A percentile compares a stretch with the other conserved stretches of the same genome.
phyloP scores from a whole-genome alignment of 2,113 vertebrate species.

The Eulemur rufifrons region DNA sequence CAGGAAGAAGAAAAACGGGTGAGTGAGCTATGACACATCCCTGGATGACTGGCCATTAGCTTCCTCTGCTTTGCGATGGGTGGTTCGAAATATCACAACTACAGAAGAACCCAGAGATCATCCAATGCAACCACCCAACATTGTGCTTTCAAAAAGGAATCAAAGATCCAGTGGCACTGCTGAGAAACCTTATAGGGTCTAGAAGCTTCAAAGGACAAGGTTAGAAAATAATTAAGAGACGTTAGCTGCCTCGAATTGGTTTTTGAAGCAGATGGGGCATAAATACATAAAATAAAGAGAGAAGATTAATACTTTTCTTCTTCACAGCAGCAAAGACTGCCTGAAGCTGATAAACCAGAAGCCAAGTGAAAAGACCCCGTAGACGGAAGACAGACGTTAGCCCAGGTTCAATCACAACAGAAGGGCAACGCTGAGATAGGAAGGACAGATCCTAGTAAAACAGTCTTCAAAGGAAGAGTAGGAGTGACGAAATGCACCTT shows the following conservation, averaged over 20 bases:
- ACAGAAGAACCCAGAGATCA: not conserved
- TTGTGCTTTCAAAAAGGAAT: conserved; percentile 21
- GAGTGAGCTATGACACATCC: not conserved
- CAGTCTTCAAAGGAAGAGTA: not conserved
- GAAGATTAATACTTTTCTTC: conserved; percentile 30
- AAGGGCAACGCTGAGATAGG: not conserved
- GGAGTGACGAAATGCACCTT: not conserved
- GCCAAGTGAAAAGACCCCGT: not conserved
- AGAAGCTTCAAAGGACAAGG: conserved; percentile 43
- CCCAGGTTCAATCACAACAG: not conserved
- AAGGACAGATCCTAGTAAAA: not conserved
- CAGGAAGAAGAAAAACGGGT: not conserved
- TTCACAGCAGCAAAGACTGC: conserved; percentile 2
- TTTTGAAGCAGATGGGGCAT: conserved; percentile 52
- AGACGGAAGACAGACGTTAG: not conserved
- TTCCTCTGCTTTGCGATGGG: not conserved
- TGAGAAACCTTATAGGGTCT: not conserved
- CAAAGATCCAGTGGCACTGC: conserved; percentile 31
- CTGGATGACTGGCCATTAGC: not conserved
- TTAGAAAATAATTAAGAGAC: conserved; percentile 61
- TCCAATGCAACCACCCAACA: not conserved
- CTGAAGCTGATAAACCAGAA: conserved; percentile 37
- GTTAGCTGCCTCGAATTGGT: conserved; percentile 18
- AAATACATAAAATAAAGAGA: conserved; percentile 67
- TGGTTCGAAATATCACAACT: conserved; percentile 12